phyloP scores from a whole-genome alignment of 2,113 vertebrate species.

The Aix galericulata region DNA sequence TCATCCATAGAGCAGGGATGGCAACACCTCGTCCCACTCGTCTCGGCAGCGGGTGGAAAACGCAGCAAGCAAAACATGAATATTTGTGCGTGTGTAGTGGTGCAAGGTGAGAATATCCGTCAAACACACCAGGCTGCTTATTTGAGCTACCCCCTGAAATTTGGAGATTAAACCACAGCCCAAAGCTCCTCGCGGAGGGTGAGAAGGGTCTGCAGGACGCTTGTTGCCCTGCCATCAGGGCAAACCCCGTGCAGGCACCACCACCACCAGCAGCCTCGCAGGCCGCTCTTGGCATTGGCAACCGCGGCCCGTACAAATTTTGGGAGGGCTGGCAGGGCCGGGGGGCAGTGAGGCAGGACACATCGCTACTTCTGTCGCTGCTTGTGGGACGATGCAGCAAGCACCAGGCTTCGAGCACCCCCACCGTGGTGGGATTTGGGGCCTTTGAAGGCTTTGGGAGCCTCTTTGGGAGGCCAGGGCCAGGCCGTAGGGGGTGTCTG shows the following conservation, averaged over 20 bases:
- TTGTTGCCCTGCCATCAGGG: background rate
- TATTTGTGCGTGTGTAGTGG: background rate
- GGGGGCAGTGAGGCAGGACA: no score
- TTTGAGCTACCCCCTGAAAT: background rate
- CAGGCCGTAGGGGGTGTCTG: background rate
- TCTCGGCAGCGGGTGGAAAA: background rate
- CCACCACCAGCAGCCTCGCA: background rate
- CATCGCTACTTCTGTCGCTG: background rate
- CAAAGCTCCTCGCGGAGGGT: background rate
- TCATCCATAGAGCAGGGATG: background rate
- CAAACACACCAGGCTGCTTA: background rate
- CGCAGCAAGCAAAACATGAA: fast-evolving
- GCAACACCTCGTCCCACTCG: background rate
- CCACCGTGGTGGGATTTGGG: background rate
- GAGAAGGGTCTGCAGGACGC: background rate
- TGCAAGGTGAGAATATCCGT: background rate
- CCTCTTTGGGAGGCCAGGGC: background rate
- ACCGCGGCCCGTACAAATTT: background rate
- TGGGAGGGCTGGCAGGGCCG: fast-evolving
- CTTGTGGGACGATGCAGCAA: background rate
- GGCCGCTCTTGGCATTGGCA: background rate
- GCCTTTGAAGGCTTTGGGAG: background rate
- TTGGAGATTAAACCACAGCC: background rate
- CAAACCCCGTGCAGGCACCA: background rate
- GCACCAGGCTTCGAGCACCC: background rate